Base-by-base conservation (phyloP, 2,888 invertebrate genomes). In the Hyppa rectilinea region DNA sequence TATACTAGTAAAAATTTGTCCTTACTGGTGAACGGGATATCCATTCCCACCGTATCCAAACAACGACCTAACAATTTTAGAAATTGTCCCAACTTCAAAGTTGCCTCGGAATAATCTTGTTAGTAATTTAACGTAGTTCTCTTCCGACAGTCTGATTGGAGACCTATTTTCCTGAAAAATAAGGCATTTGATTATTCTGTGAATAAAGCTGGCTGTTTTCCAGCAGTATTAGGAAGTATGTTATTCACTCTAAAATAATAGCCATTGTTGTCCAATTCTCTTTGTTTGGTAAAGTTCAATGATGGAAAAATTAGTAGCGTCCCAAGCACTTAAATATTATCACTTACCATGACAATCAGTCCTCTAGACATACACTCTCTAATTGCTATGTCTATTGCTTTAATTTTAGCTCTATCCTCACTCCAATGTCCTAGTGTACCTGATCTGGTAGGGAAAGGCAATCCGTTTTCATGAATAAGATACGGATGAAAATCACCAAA, bases 81-180 rank as follows among this genome's bases (percentile, higher is more conserved):
- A 92, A 29, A 90, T 86, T 75, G 87, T 90, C 1, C 89, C 77
- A 23, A 91, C 88, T 77, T 95, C 95, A 55, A 93, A 88, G 79
- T 95, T 95, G 12, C 91, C 94, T 45, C 94, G 86, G 29, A 96
- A 90, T 53, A 95, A 80, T 85, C 92, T 93, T 2, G 94, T 89
- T 69, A 96, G 67, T 59, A 94, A 80, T 70, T 92, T 90, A 26
- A 93, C 87, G 66, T 94, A 92, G 76, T 92, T 93, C 1, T 94
- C 92, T 80, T 92, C 92, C 5, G 92, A 90, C 80, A 95, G 87
- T 50, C 88, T 87, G 45, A 94, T 86, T 52, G 87, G 90, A 31
- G 91, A 90, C 20, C 92, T 93, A 75, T 94, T 92, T 59, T 92
- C 90, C 95, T 95, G 83, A 34, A 71, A 79, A n/a, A 59, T 0